These are phyloP conservation scores for Ornithoptera alexandrae DNA, from an alignment of 2,888 invertebrate species.

Conservation along the genomic window DNA sequence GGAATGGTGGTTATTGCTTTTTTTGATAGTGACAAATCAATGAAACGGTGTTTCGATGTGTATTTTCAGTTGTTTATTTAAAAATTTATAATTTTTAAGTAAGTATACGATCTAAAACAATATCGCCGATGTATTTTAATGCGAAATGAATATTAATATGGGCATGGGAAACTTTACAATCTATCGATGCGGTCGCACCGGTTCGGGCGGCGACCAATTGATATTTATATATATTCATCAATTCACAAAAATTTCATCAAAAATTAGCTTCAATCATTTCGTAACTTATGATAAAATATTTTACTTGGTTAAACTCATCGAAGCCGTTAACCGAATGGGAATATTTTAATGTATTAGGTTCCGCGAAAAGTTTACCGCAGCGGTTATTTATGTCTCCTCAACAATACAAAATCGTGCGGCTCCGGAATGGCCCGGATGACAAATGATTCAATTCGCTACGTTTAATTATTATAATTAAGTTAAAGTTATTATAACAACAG, in stretches of 20 bases:
- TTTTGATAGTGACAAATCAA: too few species aligned
- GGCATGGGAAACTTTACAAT: slow-evolving; percentile 1
- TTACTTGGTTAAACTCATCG: slow-evolving; percentile 48
- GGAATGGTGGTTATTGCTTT: too few species aligned
- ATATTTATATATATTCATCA: background rate
- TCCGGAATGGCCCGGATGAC: slow-evolving; percentile 54
- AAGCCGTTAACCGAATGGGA: slow-evolving; percentile 42
- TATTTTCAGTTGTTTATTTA: background rate
- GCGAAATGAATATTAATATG: background rate
- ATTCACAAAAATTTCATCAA: slow-evolving; percentile 6
- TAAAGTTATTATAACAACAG: too few species aligned
- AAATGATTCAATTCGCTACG: slow-evolving; percentile 71
- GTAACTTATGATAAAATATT: slow-evolving; percentile 39
- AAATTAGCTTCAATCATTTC: slow-evolving; percentile 17
- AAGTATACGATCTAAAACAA: background rate
- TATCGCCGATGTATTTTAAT: slow-evolving; percentile 3
- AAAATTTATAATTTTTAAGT: background rate
- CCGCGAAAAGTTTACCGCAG: slow-evolving; percentile 55
- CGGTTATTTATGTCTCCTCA: slow-evolving; percentile 56
- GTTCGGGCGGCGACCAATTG: background rate
- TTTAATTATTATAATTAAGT: slow-evolving; percentile 68
- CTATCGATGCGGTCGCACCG: slow-evolving; percentile 8
- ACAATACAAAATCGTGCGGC: slow-evolving; percentile 50
- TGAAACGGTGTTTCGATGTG: too few species aligned
- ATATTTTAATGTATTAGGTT: slow-evolving; percentile 45